phyloP scores from a whole-genome alignment of 1,140 invertebrate species.

The Heterodera schachtii region DNA sequence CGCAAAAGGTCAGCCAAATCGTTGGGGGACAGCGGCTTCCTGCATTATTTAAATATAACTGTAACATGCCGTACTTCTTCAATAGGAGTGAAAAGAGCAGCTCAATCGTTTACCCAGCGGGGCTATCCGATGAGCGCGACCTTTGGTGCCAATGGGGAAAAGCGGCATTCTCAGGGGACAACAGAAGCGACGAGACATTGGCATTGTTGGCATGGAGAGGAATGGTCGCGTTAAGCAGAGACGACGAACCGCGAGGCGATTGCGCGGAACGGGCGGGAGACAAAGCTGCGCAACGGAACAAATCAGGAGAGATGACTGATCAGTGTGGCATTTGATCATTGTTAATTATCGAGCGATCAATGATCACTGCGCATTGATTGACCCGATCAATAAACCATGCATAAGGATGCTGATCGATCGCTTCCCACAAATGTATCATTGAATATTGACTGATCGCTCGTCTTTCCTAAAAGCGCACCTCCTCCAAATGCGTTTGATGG shows the following conservation, averaged over 20 bases:
- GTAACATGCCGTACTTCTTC: too few relatives aligned
- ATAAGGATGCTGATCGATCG: too few relatives aligned
- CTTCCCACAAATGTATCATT: too few relatives aligned
- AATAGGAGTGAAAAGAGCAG: background rate
- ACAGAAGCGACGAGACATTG: background rate
- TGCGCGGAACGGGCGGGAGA: background rate
- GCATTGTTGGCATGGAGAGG: background rate
- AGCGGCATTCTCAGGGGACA: background rate
- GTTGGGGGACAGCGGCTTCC: background rate
- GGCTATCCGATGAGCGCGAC: slow-evolving; percentile 20
- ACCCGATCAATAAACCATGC: too few relatives aligned
- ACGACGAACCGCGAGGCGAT: background rate
- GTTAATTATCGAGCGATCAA: too few relatives aligned
- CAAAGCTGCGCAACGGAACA: background rate
- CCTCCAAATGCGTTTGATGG: background rate
- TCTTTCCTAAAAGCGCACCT: too few relatives aligned
- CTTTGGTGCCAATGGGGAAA: slow-evolving; percentile 16
- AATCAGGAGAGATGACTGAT: too few relatives aligned
- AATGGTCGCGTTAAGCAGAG: background rate
- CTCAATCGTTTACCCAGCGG: background rate
- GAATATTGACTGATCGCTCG: too few relatives aligned
- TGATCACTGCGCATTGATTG: too few relatives aligned
- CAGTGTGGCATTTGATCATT: too few relatives aligned
- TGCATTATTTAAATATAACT: background rate
- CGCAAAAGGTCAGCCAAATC: slow-evolving; percentile 3